A percentile compares a stretch with the other conserved stretches of the same genome.
Conservation (phyloP, 2,113 vertebrate species). For the Atherinomorus stipes region DNA sequence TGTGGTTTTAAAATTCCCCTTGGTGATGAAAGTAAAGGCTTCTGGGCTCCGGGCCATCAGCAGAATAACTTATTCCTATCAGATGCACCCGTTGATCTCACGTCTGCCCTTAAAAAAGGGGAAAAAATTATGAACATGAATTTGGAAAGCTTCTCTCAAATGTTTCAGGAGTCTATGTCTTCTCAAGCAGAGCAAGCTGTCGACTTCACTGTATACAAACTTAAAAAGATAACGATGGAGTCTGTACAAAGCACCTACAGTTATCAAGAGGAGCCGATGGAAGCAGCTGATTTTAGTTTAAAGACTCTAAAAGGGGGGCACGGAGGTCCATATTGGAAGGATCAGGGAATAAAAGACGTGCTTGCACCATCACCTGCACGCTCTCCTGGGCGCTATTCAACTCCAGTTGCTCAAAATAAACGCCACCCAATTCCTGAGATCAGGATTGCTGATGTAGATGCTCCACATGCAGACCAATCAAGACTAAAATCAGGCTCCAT, state of each 20-base stretch:
- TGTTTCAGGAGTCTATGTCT: slow-evolving; percentile 90
- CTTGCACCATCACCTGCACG: slow-evolving; percentile 29
- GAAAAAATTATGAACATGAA: slow-evolving; percentile 91
- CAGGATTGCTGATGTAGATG: slow-evolving; percentile 74
- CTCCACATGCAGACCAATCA: slow-evolving; percentile 60
- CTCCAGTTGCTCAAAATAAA: slow-evolving; percentile 44
- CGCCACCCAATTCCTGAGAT: slow-evolving; percentile 72
- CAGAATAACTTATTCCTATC: slow-evolving; percentile 62
- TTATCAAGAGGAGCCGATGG: slow-evolving; percentile 69
- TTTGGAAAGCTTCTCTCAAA: slow-evolving; percentile 89
- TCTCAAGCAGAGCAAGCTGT: slow-evolving; percentile 86
- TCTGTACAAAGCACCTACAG: slow-evolving; percentile 69
- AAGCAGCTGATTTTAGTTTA: slow-evolving; percentile 85
- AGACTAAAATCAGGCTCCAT: slow-evolving; percentile 79
- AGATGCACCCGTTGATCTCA: slow-evolving; percentile 88
- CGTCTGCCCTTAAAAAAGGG: slow-evolving; percentile 86
- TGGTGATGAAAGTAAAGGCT: slow-evolving; percentile 79
- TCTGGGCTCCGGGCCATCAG: slow-evolving; percentile 83
- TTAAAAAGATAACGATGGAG: slow-evolving; percentile 88
- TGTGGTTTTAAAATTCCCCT: slow-evolving; percentile 92
- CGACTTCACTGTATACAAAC: slow-evolving; percentile 88
- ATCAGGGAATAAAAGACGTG: slow-evolving; percentile 63
- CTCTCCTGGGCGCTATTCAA: slow-evolving; percentile 62
- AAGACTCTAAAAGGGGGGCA: slow-evolving; percentile 59
- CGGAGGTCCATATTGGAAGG: slow-evolving; percentile 81